A percentile compares a stretch with the other conserved stretches of the same genome.
These are phyloP conservation scores for Mormyrops attenuatus DNA, from an alignment of 2,797 vertebrate species.

Conservation along the genomic window DNA sequence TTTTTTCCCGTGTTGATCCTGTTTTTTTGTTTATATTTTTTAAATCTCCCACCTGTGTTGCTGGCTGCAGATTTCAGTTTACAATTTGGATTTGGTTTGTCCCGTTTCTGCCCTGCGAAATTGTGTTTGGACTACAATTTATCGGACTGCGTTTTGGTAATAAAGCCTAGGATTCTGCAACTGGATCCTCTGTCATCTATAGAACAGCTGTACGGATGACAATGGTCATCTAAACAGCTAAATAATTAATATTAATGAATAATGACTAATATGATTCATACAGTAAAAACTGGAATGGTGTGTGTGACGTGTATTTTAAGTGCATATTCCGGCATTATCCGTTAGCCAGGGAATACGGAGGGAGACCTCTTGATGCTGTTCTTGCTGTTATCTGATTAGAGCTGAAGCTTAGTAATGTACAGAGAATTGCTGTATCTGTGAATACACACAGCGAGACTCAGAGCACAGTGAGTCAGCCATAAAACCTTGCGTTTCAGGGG, in stretches of 20 bases:
- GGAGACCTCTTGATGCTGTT: not conserved
- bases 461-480: not conserved
- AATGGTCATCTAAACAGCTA: not conserved
- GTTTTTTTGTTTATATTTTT: not conserved
- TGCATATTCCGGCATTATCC: not conserved
- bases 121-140: not conserved
- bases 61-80: not conserved
- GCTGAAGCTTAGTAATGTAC: not conserved
- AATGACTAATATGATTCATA: not conserved
- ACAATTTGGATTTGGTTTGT: not conserved
- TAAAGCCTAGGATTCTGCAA: not conserved
- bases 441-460: not conserved
- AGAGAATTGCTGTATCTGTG: not conserved
- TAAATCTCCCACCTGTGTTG: not conserved
- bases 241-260: conserved; percentile 6
- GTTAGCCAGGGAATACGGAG: not conserved
- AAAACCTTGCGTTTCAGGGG: not conserved
- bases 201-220: not conserved
- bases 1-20: not conserved
- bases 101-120: not conserved
- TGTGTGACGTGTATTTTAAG: not conserved
- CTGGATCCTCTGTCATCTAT: not conserved
- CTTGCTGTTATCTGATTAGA: not conserved
- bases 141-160: not conserved
- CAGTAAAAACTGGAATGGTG: not conserved